phyloP scores from a whole-genome alignment of 2,888 invertebrate species.

The Hypselothyrea guttata region DNA sequence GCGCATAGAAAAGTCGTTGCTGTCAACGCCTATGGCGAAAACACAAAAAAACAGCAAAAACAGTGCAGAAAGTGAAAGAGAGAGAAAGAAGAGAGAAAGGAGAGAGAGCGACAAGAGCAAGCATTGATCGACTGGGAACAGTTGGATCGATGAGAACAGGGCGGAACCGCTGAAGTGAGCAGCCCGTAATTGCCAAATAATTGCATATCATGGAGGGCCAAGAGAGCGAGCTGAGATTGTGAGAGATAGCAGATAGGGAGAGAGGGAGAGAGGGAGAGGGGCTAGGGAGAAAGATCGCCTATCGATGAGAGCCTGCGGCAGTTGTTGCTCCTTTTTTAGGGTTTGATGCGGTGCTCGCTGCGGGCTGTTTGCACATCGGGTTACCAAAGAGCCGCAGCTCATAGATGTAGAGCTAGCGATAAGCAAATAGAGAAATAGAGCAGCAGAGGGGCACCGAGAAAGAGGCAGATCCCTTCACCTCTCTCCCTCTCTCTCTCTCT shows the following conservation, averaged over 20 bases:
- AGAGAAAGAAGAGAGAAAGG: background rate
- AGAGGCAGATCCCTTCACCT: constrained; percentile 5
- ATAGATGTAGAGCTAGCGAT: constrained; percentile 42
- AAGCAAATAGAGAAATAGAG: constrained; percentile 27
- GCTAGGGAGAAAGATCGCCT: constrained; percentile 1
- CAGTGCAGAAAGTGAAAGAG: background rate
- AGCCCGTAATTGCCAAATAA: constrained; percentile 37
- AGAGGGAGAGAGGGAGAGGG: no score
- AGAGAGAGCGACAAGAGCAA: background rate
- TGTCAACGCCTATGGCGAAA: constrained; percentile 52
- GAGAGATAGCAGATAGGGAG: background rate
- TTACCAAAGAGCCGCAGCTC: constrained; percentile 32
- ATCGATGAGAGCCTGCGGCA: constrained; percentile 47
- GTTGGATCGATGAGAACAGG: constrained; percentile 35
- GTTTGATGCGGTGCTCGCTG: constrained; percentile 38
- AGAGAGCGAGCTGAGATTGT: background rate
- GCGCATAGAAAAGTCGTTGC: constrained; percentile 20
- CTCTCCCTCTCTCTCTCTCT: no score
- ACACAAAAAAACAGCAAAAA: constrained; percentile 22
- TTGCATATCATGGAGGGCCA: constrained; percentile 47
- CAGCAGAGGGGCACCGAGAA: no score
- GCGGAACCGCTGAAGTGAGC: constrained; percentile 34
- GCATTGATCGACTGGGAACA: constrained; percentile 40
- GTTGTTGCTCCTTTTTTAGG: constrained; percentile 48
- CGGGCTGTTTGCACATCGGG: constrained; percentile 57